These are phyloP conservation scores for Drosophila diplacantha DNA, from an alignment of 2,888 invertebrate genomes.

Conservation along the genomic window DNA sequence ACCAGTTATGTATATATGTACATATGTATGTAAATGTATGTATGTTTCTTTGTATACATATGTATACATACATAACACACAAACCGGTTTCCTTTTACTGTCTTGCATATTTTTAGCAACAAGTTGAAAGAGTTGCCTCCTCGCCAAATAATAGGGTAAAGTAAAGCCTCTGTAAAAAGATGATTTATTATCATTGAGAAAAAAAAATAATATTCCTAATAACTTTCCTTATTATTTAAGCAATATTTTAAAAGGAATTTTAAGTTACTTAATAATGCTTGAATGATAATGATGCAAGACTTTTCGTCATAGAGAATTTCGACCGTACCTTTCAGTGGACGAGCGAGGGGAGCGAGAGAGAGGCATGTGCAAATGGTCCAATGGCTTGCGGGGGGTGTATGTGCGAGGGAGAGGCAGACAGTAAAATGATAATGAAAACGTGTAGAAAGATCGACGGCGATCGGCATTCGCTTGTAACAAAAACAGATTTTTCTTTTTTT, in stretches of 20 bases:
- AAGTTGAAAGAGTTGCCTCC: constrained; percentile 58
- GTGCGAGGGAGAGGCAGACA: constrained; percentile 21
- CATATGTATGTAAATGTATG: background rate
- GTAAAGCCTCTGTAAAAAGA: background rate
- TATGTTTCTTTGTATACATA: background rate
- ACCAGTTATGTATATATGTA: constrained; percentile 33
- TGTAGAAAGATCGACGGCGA: constrained; percentile 53
- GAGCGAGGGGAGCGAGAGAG: background rate
- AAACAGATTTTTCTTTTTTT: constrained; percentile 43
- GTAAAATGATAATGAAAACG: constrained; percentile 55
- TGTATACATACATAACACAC: background rate
- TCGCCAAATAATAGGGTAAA: constrained; percentile 23
- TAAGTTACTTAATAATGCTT: background rate
- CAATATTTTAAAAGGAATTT: background rate
- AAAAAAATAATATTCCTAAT: background rate
- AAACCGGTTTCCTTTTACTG: constrained; percentile 68
- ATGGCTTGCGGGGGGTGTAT: constrained; percentile 1
- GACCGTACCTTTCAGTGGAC: background rate
- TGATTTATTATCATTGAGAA: background rate
- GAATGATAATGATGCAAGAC: too few relatives aligned
- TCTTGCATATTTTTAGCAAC: constrained; percentile 69
- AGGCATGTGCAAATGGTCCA: background rate
- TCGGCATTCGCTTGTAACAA: constrained; percentile 63
- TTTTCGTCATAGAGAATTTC: background rate
- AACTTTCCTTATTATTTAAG: too few relatives aligned